Base-by-base conservation (phyloP, 2,797 vertebrate species). In the Hemibagrus guttatus region DNA sequence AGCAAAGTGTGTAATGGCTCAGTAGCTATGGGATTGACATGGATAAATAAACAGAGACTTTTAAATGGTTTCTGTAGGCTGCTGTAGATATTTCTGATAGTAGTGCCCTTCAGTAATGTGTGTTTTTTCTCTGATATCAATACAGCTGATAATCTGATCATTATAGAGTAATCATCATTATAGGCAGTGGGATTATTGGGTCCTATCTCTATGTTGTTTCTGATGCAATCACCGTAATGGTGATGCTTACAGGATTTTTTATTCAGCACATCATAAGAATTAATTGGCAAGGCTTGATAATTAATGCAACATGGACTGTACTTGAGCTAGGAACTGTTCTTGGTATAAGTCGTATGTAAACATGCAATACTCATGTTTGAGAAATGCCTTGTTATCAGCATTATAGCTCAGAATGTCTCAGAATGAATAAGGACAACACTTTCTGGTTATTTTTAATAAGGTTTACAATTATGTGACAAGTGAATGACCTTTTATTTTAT, bases 331-430 rank as follows among this genome's bases (percentile, higher is more conserved):
- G 12, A 80, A 39, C 19, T 59, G 76, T 80, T 61, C 78, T 80
- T 80, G 21, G 31, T 42, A 23, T 42, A 21, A 19, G 9, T 58
- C n/a, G 14, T 54, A n/a, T 19, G 52, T 54, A 28, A 54, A 28
- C 49, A 31, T 56, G n/a, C n/a, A 74, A 16, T 49, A 75, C 46
- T n/a, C 1, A 17, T 17, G 2, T 78, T 35, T 78, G 49, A 56
- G 49, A 56, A 16, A 52, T 76, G n/a, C 17, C 14, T 54, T 16
- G 72, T 54, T 81, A 72, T 86, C 76, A 81, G 56, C 76, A 31
- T 54, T 8, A 42, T 19, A 68, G 28, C 23, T 54, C 35, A 26
- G 26, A 16, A 68, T 58, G 9, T 85, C 28, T 46, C 35, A 39
- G 35, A 39, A 39, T 39, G 12, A 42, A 71, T 69, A 81, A 71